Base-by-base conservation (phyloP, 2,888 invertebrate genomes). In the Capitulum mitella region DNA sequence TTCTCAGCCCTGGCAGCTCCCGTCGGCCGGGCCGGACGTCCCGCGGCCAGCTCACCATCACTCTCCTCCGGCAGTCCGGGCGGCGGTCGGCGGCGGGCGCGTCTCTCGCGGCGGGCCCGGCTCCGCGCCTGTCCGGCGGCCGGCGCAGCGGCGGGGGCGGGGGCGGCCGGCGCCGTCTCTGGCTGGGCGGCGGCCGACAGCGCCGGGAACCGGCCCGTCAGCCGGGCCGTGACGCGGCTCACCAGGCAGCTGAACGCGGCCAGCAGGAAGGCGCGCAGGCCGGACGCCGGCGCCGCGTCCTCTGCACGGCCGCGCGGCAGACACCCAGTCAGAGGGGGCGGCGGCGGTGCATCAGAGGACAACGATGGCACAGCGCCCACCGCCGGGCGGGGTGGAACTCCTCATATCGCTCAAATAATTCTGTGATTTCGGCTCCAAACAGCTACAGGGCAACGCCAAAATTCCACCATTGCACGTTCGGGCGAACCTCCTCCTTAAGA, bases 161-260 rank as follows among this genome's bases (percentile, higher is more conserved):
- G 16, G 64, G 34, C 64, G 26, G 54, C 26, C 26, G 54, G 54
- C 54, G 8, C 19, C 51, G 54, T 26, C 22, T 26, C 22, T 2
- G 70, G 37, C 22, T 19, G 10, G 37, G 70, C 37, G 12, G 64
- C 14, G 26, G 37, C 37, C 22, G 37, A 22, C 70, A 70, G 70
- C 22, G 29, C 70, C 37, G 70, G 70, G 37, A 70, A 70, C 6
- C 37, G 70, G 34, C 37, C 8, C 37, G 37, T 70, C 37, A 70
- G 70, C 10, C 70, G 70, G 22, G 70, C 8, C 34, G 37, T 19
- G 37, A 70, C 70, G 37, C 34, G 32, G 70, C 70, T 16, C 70
- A 70, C 70, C 70, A 70, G 70, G 32, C 70, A 70, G 70, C 70
- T 70, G 70, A 70, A 70, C 22, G 37, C 70, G 26, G 70, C 70